These are phyloP conservation scores for Drosophila quadrilineata DNA, from an alignment of 1,140 invertebrate species.

Conservation along the genomic window DNA sequence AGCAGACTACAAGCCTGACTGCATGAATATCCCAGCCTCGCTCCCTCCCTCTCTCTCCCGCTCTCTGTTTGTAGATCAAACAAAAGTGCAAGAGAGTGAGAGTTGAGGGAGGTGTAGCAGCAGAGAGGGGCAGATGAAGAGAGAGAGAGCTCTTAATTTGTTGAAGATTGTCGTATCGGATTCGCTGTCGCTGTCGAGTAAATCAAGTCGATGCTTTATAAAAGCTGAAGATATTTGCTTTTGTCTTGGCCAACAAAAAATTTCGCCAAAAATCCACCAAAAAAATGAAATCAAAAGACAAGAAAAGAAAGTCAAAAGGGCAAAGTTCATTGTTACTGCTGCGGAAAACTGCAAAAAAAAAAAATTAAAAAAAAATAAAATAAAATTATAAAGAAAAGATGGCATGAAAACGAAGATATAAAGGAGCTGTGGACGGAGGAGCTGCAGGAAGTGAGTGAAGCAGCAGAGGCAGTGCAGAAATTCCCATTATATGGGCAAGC, in stretches of 20 bases:
- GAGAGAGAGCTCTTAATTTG: constrained; percentile 26
- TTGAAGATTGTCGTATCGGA: constrained; percentile 17
- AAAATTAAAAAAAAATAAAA: not conserved
- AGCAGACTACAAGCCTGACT: no score
- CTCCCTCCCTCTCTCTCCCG: no score
- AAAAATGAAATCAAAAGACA: not conserved
- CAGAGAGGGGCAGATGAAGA: not conserved
- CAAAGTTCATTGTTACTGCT: constrained; percentile 51
- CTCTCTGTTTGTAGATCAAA: constrained; percentile 29
- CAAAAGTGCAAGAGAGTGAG: constrained; percentile 6
- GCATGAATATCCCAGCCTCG: no score
- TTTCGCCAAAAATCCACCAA: no score
- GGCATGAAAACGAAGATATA: constrained; percentile 15
- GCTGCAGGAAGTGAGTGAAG: not conserved
- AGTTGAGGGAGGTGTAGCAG: not conserved
- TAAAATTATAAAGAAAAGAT: not conserved
- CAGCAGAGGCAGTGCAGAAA: constrained; percentile 27
- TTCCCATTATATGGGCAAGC: constrained; percentile 72
- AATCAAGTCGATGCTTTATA: constrained; percentile 58
- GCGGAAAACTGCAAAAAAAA: constrained; percentile 11
- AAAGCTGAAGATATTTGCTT: constrained; percentile 61
- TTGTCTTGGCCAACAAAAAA: constrained; percentile 32
- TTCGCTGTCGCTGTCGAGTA: constrained; percentile 22
- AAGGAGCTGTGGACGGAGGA: no score
- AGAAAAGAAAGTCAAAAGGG: constrained; percentile 14